Evolutionary conservation across 2,113 vertebrate species (phyloP).

Genomic region (Psephotus haematonotus): DNA sequence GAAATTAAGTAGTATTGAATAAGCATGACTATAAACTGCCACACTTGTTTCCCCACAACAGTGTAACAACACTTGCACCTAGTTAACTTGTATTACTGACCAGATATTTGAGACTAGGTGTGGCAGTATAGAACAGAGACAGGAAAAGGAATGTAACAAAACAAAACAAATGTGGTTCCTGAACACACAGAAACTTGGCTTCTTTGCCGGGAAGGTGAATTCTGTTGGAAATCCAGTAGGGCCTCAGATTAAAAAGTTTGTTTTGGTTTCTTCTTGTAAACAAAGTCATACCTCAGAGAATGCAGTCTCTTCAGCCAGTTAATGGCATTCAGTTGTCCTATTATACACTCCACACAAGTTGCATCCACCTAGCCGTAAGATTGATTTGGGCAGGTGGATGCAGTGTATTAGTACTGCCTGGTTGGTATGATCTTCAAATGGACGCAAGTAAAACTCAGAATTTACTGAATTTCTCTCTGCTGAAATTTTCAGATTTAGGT

Average conservation of each 20-base stretch:
- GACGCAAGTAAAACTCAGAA: neutral
- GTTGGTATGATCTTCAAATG: neutral
- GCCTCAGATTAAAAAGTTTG: neutral
- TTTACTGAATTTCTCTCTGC: neutral
- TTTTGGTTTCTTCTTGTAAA: neutral
- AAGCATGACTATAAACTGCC: neutral
- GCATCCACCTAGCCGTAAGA: neutral
- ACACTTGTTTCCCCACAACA: neutral
- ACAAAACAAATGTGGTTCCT: neutral
- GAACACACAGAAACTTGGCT: neutral
- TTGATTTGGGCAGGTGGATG: conserved; percentile 10
- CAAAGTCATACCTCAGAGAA: neutral
- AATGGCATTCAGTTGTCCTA: neutral
- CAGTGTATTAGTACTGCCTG: neutral
- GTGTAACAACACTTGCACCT: neutral
- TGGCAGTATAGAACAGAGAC: neutral
- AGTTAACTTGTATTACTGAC: neutral
- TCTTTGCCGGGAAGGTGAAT: neutral
- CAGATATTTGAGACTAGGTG: neutral
- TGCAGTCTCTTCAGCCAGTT: neutral
- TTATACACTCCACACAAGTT: neutral
- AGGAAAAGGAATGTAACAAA: neutral
- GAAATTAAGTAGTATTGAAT: neutral
- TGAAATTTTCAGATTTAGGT: neutral
- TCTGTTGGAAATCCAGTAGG: neutral